Base-by-base conservation (phyloP, 2,797 vertebrate genomes). In the Prunella strophiata region DNA sequence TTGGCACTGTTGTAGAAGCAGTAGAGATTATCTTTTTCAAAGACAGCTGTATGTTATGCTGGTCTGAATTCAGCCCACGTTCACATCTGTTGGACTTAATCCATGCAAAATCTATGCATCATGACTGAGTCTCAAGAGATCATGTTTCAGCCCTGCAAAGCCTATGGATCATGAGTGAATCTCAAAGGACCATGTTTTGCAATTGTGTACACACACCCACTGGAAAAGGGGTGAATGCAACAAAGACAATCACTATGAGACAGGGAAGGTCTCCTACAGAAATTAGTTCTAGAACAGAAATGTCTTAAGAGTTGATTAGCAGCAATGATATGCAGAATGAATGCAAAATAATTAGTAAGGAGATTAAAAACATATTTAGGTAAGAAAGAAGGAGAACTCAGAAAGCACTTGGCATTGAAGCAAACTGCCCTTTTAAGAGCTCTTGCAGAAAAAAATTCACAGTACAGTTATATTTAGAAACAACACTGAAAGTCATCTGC, bases 241-340 rank as follows among this genome's bases (percentile, higher is more conserved):
- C 0, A 3, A 77, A 72, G 32, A 32, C 11, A 51, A 32, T 23
- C 2, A 0, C 27, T 47, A n/a, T 2, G 4, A 80, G 48, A 16
- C n/a, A 76, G 48, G 15, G 90, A 86, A 78, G 11, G 17, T 21
- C 40, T 82, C 20, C 38, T 32, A 11, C 11, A 55, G 50, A 66
- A 88, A 73, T 51, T 13, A 73, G 7, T 7, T 73, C 36, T 76
- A 52, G 18, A 78, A 63, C 5, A 75, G 19, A 79, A 55, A 22
- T 48, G 8, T 25, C 15, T 38, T 34, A 47, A 62, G 17, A n/a
- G 10, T 54, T 93, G 9, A 32, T 10, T 42, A 61, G n/a, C 11
- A 70, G 30, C 10, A 86, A 11, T 14, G 16, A 78, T 48, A 67
- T 26, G 81, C 23, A 76, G 27, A 66, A 71, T 51, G 57, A 52